These are phyloP conservation scores for Hypena proboscidalis DNA, from an alignment of 2,888 invertebrate species.

Conservation along the genomic window DNA sequence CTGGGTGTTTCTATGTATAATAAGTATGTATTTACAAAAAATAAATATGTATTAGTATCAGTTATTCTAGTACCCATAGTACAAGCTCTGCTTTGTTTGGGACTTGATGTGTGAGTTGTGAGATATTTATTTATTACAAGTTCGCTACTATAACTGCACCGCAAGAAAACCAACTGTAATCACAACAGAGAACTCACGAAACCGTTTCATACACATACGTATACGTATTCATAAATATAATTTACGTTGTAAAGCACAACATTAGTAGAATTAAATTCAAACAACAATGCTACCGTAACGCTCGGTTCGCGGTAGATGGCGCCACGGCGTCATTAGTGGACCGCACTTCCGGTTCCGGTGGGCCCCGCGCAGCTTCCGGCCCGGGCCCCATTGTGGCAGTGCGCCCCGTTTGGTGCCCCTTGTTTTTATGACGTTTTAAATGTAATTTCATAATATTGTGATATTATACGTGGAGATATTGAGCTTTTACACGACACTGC, in stretches of 20 bases:
- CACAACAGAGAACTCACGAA: no score
- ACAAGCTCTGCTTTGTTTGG: no score
- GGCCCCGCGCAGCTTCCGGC: slow-evolving; percentile 43
- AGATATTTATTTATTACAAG: no score
- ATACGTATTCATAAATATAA: no score
- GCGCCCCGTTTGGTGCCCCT: slow-evolving; percentile 41
- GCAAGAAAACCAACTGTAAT: no score
- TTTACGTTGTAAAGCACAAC: slow-evolving; percentile 18
- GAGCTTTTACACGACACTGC: not conserved
- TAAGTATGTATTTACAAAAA: no score
- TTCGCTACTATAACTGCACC: no score
- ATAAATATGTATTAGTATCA: no score
- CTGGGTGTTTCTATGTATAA: no score
- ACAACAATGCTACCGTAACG: slow-evolving; percentile 40
- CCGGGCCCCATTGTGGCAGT: slow-evolving; percentile 40
- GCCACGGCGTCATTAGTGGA: slow-evolving; percentile 65
- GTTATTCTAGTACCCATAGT: no score
- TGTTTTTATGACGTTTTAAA: slow-evolving; percentile 45
- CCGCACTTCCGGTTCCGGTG: slow-evolving; percentile 60
- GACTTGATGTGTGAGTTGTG: no score
- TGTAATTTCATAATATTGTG: slow-evolving; percentile 32
- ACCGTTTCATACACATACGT: no score
- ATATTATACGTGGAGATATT: slow-evolving; percentile 9
- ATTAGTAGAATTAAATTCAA: slow-evolving; percentile 27
- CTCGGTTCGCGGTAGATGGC: slow-evolving; percentile 56